Conservation (phyloP, 1,140 invertebrate species). For the Riptortus pedestris region DNA sequence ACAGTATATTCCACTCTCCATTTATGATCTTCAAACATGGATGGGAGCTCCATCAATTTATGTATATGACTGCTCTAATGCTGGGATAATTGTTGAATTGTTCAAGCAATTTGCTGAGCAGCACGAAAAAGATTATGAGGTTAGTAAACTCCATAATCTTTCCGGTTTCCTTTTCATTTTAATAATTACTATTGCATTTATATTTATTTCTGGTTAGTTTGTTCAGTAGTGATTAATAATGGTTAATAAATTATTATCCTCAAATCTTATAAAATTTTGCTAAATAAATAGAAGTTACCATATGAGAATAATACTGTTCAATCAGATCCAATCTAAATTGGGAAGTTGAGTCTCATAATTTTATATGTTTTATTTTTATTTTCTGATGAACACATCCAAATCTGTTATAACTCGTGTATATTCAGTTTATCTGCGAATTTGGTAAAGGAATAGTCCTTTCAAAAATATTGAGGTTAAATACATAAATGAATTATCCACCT, state of each 20-base stretch:
- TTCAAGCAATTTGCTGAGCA: conserved; percentile 87
- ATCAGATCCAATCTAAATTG: no score
- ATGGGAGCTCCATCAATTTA: conserved; percentile 98
- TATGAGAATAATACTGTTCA: no score
- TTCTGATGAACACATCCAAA: neutral
- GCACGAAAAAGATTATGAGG: conserved; percentile 78
- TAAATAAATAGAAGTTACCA: no score
- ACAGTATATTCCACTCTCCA: conserved; percentile 96
- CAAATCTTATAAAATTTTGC: neutral
- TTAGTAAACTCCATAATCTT: conserved; percentile 36
- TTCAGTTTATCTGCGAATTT: no score
- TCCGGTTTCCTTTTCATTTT: no score
- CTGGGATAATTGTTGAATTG: conserved; percentile 87
- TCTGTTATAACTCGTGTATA: no score
- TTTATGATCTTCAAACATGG: conserved; percentile 97
- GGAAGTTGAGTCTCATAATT: neutral
- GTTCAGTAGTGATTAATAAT: neutral
- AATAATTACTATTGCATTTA: neutral
- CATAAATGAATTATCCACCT: no score
- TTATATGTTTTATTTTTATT: neutral
- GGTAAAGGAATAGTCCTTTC: no score
- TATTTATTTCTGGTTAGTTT: neutral
- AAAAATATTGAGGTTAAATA: no score
- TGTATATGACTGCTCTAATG: conserved; percentile 98
- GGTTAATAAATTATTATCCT: neutral